Percentiles rank a stretch among this genome's conserved stretches.
Evolutionary conservation across 2,797 vertebrate genomes (phyloP).

Genomic region (Gila robusta): DNA sequence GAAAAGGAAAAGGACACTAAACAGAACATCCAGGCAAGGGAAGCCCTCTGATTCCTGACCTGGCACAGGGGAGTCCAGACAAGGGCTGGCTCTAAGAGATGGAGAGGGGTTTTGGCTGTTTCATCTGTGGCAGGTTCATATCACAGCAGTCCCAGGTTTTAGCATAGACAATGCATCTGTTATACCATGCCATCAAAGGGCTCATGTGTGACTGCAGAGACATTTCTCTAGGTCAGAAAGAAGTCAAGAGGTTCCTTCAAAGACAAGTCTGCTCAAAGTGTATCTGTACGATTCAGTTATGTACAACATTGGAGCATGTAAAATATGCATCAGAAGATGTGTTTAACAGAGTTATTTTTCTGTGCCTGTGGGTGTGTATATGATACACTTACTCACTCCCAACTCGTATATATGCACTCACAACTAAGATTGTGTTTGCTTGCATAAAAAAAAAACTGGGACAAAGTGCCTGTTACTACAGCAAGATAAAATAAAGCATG

Average conservation of each 20-base stretch:
- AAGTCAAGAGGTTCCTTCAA: constrained; percentile 43
- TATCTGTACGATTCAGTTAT: constrained; percentile 38
- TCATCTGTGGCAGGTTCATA: constrained; percentile 51
- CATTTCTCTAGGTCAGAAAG: constrained; percentile 44
- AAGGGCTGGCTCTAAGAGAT: constrained; percentile 38
- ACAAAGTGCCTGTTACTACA: background rate
- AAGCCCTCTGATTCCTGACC: constrained; percentile 52
- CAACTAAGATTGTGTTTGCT: constrained; percentile 11
- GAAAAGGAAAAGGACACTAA: constrained; percentile 46
- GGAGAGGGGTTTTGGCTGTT: constrained; percentile 23
- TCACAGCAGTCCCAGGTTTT: constrained; percentile 60
- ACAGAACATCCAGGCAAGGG: constrained; percentile 54
- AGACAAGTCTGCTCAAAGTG: constrained; percentile 43
- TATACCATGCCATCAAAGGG: constrained; percentile 53
- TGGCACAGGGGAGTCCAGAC: constrained; percentile 46
- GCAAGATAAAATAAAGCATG: background rate
- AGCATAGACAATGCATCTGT: constrained; percentile 63
- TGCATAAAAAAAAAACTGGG: background rate
- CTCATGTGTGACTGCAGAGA: constrained; percentile 48
- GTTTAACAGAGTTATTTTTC: constrained; percentile 31
- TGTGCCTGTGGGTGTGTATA: constrained; percentile 33
- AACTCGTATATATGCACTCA: background rate
- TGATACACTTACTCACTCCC: background rate
- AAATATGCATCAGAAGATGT: constrained; percentile 3
- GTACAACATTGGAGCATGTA: constrained; percentile 11